phyloP scores from a whole-genome alignment of 2,113 vertebrate genomes.

The Boulengeromyrus knoepffleri region DNA sequence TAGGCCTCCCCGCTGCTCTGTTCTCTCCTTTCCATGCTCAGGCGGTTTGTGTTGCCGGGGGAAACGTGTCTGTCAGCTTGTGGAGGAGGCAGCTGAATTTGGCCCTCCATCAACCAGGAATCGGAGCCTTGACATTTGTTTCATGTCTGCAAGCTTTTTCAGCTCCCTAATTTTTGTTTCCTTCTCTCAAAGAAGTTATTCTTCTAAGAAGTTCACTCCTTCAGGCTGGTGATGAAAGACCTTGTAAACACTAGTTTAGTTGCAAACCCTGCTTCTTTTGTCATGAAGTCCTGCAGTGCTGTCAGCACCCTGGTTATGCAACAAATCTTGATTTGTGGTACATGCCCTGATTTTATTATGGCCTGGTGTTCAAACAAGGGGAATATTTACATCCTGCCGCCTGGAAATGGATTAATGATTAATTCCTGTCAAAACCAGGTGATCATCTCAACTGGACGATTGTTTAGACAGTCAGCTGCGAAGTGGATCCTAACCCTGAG shows the following conservation, averaged over 20 bases:
- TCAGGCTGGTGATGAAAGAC: neutral
- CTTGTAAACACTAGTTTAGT: neutral
- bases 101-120: neutral
- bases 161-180: neutral
- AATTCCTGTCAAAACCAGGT: neutral
- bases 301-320: neutral
- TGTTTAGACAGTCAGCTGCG: neutral
- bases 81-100: neutral
- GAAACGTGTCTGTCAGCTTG: neutral
- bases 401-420: neutral
- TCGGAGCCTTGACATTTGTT: neutral
- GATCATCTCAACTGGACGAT: neutral
- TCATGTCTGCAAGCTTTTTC: neutral
- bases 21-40: neutral
- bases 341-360: neutral
- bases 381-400: neutral
- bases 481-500: neutral
- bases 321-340: neutral
- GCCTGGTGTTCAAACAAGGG: neutral
- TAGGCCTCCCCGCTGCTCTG: neutral
- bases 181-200: neutral
- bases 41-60: neutral
- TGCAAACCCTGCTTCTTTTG: neutral
- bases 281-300: neutral
- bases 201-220: neutral